Conservation (phyloP, 2,888 invertebrate species). For the Caenorhabditis auriculariae region DNA sequence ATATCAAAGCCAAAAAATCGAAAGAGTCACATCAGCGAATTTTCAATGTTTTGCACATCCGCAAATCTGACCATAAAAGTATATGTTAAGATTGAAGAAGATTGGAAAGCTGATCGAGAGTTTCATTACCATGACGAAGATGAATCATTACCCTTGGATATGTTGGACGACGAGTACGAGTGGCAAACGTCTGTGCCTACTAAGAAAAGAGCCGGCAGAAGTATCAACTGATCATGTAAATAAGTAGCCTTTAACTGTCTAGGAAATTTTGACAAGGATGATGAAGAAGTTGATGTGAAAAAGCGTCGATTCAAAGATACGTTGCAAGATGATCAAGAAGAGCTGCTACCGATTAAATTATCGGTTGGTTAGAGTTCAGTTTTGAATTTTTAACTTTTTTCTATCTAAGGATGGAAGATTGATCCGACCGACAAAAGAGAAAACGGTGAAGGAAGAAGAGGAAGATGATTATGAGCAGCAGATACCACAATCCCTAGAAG, state of each 20-base stretch:
- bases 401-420: slow-evolving; percentile 30
- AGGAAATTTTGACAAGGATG: slow-evolving; percentile 9
- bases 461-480: slow-evolving; percentile 28
- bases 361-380: slow-evolving; percentile 9
- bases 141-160: slow-evolving; percentile 51
- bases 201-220: slow-evolving; percentile 29
- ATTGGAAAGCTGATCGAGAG: slow-evolving; percentile 44
- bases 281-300: slow-evolving; percentile 33
- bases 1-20: slow-evolving; percentile 35
- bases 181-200: slow-evolving; percentile 49
- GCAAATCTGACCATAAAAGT: too few species aligned
- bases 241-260: neutral
- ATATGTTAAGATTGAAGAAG: slow-evolving; percentile 56
- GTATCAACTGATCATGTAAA: too few species aligned
- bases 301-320: slow-evolving; percentile 38
- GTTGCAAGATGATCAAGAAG: slow-evolving; percentile 34
- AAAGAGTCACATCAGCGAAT: slow-evolving; percentile 26
- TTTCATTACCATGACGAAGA: slow-evolving; percentile 42
- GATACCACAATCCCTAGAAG: slow-evolving; percentile 13
- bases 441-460: slow-evolving; percentile 17
- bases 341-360: slow-evolving; percentile 58
- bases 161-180: slow-evolving; percentile 55
- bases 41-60: slow-evolving; percentile 34
- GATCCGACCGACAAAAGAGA: slow-evolving; percentile 41
- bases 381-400: neutral